Base-by-base conservation (phyloP, 2,797 vertebrate genomes). In the Streptopelia turtur region DNA sequence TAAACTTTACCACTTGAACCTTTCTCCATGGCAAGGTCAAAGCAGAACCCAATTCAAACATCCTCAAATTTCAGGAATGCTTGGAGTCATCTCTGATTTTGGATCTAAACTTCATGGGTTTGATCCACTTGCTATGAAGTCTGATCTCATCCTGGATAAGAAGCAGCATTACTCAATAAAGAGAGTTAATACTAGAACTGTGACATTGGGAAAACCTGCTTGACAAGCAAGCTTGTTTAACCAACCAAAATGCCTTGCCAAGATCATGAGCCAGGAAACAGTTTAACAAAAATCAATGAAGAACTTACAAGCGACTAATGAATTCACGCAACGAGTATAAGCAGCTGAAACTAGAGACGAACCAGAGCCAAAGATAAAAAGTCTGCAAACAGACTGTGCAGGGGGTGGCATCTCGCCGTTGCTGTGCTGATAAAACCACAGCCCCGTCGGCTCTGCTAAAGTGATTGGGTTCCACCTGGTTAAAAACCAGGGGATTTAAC, bases 101-200 rank as follows among this genome's bases (percentile, higher is more conserved):
- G 76, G 78, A 91, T 94, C 81, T 93, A 47, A 94, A 90, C 75
- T 93, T 77, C 80, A 83, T 85, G 81, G 88, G 88, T 94, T 95
- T 95, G 90, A 94, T 96, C 90, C 88, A 87, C 82, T 94, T 87
- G 68, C 93, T 93, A 95, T 27, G 60, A 93, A 94, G 93, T 85
- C 95, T 97, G 96, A 96, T 95, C 91, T 96, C 96, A 97, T 87
- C 64, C 86, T 92, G 95, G 91, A 95, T 93, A 93, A 96, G 88
- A 56, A 87, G 75, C 53, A 92, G 49, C 83, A 90, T 96, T 96
- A 94, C 91, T 93, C 88, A 95, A 93, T 87, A 92, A 83, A 50
- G 64, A 92, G 64, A 91, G 66, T 89, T 96, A 96, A 89, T 65
- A 69, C 78, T 89, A 90, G 82, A 97, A 89, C 94, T 87, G 90